A percentile compares a stretch with the other conserved stretches of the same genome.
phyloP scores from a whole-genome alignment of 2,113 vertebrate genomes.

The Peucedramus taeniatus region DNA sequence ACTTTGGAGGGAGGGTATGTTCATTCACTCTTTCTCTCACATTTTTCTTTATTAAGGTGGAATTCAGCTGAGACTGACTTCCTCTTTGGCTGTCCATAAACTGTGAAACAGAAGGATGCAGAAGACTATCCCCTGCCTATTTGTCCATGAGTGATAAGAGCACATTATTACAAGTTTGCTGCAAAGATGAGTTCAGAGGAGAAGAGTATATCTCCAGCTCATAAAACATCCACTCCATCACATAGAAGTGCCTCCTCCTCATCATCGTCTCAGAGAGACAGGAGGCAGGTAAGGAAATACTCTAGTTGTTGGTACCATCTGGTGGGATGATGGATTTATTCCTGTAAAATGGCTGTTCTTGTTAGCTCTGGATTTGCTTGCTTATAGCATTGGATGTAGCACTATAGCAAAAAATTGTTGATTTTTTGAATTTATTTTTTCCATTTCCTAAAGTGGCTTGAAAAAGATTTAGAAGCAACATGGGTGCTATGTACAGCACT shows the following conservation, averaged over 20 bases:
- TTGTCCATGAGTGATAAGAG: slow-evolving; percentile 47
- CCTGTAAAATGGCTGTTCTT: background rate
- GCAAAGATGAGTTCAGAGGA: slow-evolving; percentile 92
- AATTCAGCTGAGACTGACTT: slow-evolving; percentile 1
- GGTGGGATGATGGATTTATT: background rate
- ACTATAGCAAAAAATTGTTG: background rate
- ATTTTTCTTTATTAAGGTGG: slow-evolving; percentile 48
- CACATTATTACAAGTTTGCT: slow-evolving; percentile 62
- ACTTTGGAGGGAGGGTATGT: background rate
- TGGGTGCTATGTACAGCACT: background rate
- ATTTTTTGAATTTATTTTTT: background rate
- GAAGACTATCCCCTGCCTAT: background rate
- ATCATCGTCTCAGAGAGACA: slow-evolving; percentile 89
- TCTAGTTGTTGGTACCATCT: background rate
- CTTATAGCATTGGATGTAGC: background rate
- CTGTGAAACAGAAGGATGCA: slow-evolving; percentile 63
- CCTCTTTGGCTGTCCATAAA: background rate
- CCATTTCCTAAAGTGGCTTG: background rate
- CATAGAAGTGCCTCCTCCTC: slow-evolving; percentile 94
- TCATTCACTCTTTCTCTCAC: background rate
- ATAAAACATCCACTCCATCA: slow-evolving; percentile 87
- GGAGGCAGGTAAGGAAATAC: slow-evolving; percentile 85
- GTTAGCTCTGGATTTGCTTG: background rate
- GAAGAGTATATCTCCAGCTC: slow-evolving; percentile 81
- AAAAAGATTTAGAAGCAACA: background rate